Evolutionary conservation across 2,797 vertebrate species (phyloP).

Genomic region (Thalassophryne amazonica): DNA sequence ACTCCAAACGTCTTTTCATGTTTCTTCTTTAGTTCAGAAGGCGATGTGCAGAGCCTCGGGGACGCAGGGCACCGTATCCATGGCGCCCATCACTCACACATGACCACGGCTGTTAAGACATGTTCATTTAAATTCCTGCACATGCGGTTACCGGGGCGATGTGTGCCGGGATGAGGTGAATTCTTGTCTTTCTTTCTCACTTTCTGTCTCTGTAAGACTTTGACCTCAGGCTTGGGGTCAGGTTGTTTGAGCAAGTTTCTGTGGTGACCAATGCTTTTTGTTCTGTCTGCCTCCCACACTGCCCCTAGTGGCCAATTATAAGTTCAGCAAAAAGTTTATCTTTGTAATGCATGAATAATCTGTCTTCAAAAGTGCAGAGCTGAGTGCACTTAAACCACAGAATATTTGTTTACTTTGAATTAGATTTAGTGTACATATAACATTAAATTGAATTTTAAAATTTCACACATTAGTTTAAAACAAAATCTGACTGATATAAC

Average conservation of each 20-base stretch:
- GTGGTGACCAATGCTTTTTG: constrained; percentile 52
- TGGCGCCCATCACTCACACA: constrained; percentile 39
- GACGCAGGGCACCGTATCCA: constrained; percentile 23
- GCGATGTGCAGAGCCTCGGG: constrained; percentile 4
- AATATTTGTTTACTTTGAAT: no score
- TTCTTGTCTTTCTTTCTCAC: neutral
- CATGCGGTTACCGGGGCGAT: constrained; percentile 45
- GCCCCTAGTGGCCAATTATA: constrained; percentile 23
- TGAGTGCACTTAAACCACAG: no score
- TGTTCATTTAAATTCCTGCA: constrained; percentile 1
- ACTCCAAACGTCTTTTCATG: neutral
- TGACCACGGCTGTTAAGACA: constrained; percentile 33
- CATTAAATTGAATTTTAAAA: no score
- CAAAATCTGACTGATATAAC: no score
- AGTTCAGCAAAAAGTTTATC: constrained; percentile 13
- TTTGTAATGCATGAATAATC: no score
- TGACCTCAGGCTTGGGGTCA: no score
- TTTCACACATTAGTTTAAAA: no score
- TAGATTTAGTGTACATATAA: no score
- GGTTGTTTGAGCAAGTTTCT: constrained; percentile 33
- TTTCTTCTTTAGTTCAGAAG: constrained; percentile 25
- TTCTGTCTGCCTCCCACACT: constrained; percentile 42
- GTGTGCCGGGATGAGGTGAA: constrained; percentile 6
- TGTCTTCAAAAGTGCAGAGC: no score
- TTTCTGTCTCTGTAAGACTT: neutral